These are phyloP conservation scores for Aethina tumida DNA, from an alignment of 1,140 invertebrate species.

Conservation along the genomic window DNA sequence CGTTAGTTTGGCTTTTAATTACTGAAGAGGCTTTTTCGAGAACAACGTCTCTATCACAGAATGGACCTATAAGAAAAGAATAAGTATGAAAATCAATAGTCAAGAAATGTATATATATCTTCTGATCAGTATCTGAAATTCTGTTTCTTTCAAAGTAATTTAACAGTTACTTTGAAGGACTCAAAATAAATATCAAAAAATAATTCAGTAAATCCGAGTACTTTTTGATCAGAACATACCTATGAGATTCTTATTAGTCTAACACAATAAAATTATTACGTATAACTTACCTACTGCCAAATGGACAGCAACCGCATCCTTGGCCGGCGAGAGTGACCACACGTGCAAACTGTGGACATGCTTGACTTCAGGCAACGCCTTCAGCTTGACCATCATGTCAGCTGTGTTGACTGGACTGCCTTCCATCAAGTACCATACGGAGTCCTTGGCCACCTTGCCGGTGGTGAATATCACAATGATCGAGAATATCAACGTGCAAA, in stretches of 20 bases:
- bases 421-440: constrained; percentile 68
- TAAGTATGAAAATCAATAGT: too few species aligned
- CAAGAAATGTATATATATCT: too few species aligned
- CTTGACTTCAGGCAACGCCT: constrained; percentile 52
- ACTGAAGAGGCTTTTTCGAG: constrained; percentile 43
- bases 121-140: too few species aligned
- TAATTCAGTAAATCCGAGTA: too few species aligned
- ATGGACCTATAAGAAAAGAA: constrained; percentile 37
- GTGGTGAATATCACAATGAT: constrained; percentile 75
- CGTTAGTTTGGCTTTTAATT: constrained; percentile 42
- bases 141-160: too few species aligned
- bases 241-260: too few species aligned
- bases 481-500: constrained; percentile 84
- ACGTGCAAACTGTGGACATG: constrained; percentile 71
- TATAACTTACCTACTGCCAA: constrained; percentile 56
- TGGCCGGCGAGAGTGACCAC: constrained; percentile 69
- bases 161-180: too few species aligned
- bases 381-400: constrained; percentile 43
- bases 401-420: constrained; percentile 57
- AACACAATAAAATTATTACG: constrained; percentile 1
- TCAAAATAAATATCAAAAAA: too few species aligned
- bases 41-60: constrained; percentile 40
- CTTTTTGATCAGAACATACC: too few species aligned
- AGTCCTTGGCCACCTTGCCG: constrained; percentile 62
- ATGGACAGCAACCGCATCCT: constrained; percentile 61